These are phyloP conservation scores for Thecocarcelia acutangulata DNA, from an alignment of 2,888 invertebrate species.

Conservation along the genomic window DNA sequence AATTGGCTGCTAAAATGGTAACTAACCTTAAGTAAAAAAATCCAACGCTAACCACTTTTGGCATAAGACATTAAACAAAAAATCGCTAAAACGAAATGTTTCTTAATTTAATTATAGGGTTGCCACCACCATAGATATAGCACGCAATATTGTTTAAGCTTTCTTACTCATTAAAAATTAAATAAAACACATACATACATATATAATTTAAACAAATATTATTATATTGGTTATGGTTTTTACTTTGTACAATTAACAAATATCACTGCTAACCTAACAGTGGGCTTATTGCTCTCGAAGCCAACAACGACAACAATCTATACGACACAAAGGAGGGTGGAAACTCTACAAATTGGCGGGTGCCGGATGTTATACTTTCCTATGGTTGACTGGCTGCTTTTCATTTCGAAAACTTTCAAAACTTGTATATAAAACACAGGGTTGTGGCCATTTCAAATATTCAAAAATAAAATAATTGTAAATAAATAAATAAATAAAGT, in stretches of 20 bases:
- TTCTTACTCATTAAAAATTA: too few relatives aligned
- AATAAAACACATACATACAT: too few relatives aligned
- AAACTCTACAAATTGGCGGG: slow-evolving; percentile 69
- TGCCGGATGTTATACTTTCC: slow-evolving; percentile 70
- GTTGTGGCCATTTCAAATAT: slow-evolving; percentile 43
- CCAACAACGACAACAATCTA: slow-evolving; percentile 4
- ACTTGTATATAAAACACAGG: background rate
- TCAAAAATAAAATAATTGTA: slow-evolving; percentile 35
- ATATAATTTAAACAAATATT: slow-evolving; percentile 2
- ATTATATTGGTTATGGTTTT: slow-evolving; percentile 52
- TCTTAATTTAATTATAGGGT: slow-evolving; percentile 52
- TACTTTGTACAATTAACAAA: slow-evolving; percentile 46
- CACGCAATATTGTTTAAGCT: slow-evolving; percentile 40
- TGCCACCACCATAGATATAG: slow-evolving; percentile 47
- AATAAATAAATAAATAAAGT: slow-evolving; percentile 15
- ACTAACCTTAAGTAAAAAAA: background rate
- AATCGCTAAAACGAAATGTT: slow-evolving; percentile 1
- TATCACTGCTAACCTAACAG: slow-evolving; percentile 61
- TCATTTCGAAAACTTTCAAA: background rate
- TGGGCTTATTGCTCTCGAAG: slow-evolving; percentile 33
- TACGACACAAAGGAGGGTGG: slow-evolving; percentile 16
- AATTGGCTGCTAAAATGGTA: slow-evolving; percentile 27
- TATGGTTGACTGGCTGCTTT: slow-evolving; percentile 35
- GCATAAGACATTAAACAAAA: slow-evolving; percentile 10
- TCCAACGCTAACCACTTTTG: slow-evolving; percentile 26